Base-by-base conservation (phyloP, 1,140 invertebrate species). In the Bradynema listronoti region DNA sequence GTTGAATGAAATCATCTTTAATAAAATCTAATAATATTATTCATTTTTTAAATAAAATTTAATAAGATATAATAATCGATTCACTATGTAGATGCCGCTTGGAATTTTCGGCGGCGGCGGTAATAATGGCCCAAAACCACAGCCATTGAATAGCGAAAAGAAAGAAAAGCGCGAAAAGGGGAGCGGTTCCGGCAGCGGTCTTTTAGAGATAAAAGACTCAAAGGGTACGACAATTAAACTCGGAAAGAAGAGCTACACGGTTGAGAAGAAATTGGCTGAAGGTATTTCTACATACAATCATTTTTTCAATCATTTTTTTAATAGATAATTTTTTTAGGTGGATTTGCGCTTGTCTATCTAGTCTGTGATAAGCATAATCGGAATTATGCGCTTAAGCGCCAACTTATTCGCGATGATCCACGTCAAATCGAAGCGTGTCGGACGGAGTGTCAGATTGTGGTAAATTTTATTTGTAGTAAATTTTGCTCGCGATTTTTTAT, bases 291-390 rank as follows among this genome's bases (percentile, higher is more conserved):
- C 33, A 30, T 63, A 30, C 11, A 2, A 25, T 22, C 30, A 7
- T 46, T 61, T 39, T 45, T 27, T 29, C 11, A 25, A 11, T 50
- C 22, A 64, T 9, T 16, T 9, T 34, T 27, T 63, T 7, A 50
- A 29, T 42, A 11, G 2, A 24, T 5, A n/a, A n/a, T n/a, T 19
- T 45, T 56, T 62, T 59, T 58, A 74, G 72, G 75, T 41, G 74
- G 73, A 24, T 77, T 73, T 59, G 75, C 73, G 11, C 73, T 77
- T 34, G 75, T 78, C 14, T 77, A 77, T 53, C 46, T 78, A 39
- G 72, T 74, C 22, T 36, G 25, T 33, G 74, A 77, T 49, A 78
- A 75, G 42, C 65, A 78, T n/a, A 69, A 63, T 53, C 56, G 71
- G 42, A 56, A 67, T 41, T 77, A 71, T 54, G 74, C 74, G 9